These are phyloP conservation scores for Hyperopisus bebe DNA, from an alignment of 2,113 vertebrate genomes.

Conservation along the genomic window DNA sequence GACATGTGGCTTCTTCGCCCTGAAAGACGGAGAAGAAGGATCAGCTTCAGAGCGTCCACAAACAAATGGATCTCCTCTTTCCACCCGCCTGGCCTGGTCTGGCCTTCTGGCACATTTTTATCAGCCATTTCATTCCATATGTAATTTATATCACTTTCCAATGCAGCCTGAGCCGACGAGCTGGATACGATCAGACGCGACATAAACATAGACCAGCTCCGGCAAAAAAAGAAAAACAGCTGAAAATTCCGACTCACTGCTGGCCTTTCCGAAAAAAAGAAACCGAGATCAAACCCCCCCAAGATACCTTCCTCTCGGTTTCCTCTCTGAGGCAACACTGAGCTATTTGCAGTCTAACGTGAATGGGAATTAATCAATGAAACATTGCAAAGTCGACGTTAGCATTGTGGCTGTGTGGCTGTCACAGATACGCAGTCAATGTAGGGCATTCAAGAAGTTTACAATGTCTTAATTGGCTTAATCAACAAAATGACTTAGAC, in stretches of 20 bases:
- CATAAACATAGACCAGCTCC: not conserved
- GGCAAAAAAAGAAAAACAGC: not conserved
- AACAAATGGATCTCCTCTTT: not conserved
- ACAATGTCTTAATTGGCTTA: not conserved
- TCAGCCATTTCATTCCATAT: not conserved
- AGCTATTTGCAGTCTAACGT: not conserved
- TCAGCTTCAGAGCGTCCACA: not conserved
- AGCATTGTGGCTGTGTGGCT: not conserved
- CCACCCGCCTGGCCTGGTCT: not conserved
- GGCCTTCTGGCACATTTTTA: not conserved
- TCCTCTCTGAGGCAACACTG: not conserved
- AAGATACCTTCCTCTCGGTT: not conserved
- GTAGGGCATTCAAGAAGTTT: not conserved
- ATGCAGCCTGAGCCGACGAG: not conserved
- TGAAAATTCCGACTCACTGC: not conserved
- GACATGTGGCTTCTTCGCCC: conserved; percentile 20
- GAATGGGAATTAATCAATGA: not conserved
- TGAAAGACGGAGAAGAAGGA: not conserved
- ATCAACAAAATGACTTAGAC: not conserved
- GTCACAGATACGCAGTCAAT: not conserved
- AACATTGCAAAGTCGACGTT: not conserved
- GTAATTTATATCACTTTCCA: not conserved
- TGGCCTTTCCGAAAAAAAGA: not conserved
- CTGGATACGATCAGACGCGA: not conserved
- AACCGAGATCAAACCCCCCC: not conserved